Evolutionary conservation across 2,888 invertebrate genomes (phyloP).

Genomic region (Tethea ocularis): DNA sequence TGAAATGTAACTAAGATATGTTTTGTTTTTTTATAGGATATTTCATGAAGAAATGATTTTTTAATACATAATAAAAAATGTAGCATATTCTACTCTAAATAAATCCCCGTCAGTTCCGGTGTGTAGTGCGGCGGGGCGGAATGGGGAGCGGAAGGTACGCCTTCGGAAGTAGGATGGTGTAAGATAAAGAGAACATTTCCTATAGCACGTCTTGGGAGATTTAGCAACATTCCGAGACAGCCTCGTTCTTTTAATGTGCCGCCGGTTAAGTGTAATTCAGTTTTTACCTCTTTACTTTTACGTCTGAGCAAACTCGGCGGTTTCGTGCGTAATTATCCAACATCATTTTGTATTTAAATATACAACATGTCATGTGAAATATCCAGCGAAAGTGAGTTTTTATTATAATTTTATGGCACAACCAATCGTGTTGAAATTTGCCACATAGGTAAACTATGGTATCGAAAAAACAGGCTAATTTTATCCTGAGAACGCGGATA

Average conservation of each 20-base stretch:
- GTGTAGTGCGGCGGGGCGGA: conserved; percentile 68
- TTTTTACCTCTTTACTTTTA: conserved; percentile 31
- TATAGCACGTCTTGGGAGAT: conserved; percentile 76
- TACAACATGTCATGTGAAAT: too few relatives aligned
- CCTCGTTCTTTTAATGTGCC: conserved; percentile 56
- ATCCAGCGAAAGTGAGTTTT: too few relatives aligned
- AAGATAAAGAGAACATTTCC: conserved; percentile 84
- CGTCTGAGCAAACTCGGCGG: conserved; percentile 7
- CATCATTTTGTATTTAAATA: too few relatives aligned
- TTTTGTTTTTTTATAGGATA: too few relatives aligned
- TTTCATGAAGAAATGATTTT: conserved; percentile 23
- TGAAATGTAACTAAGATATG: neutral
- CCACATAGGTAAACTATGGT: too few relatives aligned
- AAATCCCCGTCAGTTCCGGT: conserved; percentile 73
- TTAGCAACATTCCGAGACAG: conserved; percentile 73
- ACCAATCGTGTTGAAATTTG: too few relatives aligned
- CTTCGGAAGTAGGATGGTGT: conserved; percentile 79
- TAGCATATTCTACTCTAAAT: conserved; percentile 63
- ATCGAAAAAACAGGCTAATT: too few relatives aligned
- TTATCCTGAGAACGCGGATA: too few relatives aligned
- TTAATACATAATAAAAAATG: conserved; percentile 43
- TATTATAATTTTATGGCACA: too few relatives aligned
- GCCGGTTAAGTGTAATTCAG: conserved; percentile 52
- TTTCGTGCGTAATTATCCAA: neutral
- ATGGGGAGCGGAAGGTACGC: conserved; percentile 72